Evolutionary conservation across 2,888 invertebrate genomes (phyloP).

Genomic region (Drosophila dives): DNA sequence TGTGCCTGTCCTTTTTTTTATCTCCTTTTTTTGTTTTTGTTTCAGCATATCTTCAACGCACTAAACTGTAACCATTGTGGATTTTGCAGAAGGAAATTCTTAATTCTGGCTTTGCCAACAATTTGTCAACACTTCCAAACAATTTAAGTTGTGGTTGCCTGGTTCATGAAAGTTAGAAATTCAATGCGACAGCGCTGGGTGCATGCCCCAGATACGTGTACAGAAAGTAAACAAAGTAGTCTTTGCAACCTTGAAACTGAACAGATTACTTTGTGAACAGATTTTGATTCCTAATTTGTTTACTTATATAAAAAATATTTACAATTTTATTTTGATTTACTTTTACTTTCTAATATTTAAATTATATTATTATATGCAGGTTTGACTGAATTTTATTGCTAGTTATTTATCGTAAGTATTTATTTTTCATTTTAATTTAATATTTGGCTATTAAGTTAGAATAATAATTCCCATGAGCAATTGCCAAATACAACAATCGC

Average conservation of each 20-base stretch:
- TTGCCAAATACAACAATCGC: constrained; percentile 5
- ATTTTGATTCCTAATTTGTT: background rate
- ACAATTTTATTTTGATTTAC: background rate
- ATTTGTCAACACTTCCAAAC: constrained; percentile 57
- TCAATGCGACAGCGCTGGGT: constrained; percentile 19
- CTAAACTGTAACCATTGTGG: constrained; percentile 33
- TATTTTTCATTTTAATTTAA: background rate
- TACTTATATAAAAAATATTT: background rate
- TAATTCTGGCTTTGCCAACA: constrained; percentile 36
- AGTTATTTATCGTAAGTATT: background rate
- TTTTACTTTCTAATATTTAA: background rate
- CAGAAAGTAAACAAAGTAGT: constrained; percentile 3
- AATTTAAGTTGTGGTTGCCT: constrained; percentile 45
- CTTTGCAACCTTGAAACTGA: background rate
- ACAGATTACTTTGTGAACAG: background rate
- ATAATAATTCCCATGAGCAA: constrained; percentile 10
- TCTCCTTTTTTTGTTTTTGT: background rate
- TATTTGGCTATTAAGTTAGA: constrained; percentile 22
- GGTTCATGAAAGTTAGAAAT: constrained; percentile 33
- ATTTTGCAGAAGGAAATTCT: constrained; percentile 33
- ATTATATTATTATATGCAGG: background rate
- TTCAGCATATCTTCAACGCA: constrained; percentile 30
- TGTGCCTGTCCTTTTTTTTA: constrained; percentile 7
- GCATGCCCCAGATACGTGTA: background rate
- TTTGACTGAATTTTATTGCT: background rate